Percentiles rank a stretch among this genome's conserved stretches.
Evolutionary conservation across 2,797 vertebrate species (phyloP).

Genomic region (Neostethus bicornis): DNA sequence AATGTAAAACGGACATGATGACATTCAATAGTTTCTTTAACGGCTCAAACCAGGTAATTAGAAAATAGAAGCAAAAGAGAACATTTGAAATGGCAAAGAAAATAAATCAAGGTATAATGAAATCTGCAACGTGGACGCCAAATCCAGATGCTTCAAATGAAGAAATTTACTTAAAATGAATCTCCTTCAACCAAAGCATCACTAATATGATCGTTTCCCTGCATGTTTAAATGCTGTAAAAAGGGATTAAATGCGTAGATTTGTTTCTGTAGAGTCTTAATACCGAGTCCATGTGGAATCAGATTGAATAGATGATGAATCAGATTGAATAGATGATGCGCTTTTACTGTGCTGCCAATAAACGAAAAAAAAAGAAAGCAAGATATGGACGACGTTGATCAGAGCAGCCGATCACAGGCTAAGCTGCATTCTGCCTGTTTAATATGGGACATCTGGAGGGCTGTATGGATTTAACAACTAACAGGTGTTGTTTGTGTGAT

Average conservation of each 20-base stretch:
- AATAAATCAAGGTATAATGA: too few relatives aligned
- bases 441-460: slow-evolving; percentile 61
- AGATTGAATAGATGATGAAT: slow-evolving; percentile 3
- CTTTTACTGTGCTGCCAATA: slow-evolving; percentile 16
- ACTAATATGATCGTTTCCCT: slow-evolving; percentile 17
- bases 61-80: too few relatives aligned
- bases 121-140: slow-evolving; percentile 35
- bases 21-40: too few relatives aligned
- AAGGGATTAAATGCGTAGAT: too few relatives aligned
- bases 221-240: slow-evolving; percentile 19
- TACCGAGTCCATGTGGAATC: slow-evolving; percentile 4
- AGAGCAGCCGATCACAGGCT: slow-evolving; percentile 35
- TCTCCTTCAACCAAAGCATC: slow-evolving; percentile 29
- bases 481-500: slow-evolving; percentile 66
- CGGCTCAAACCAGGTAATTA: too few relatives aligned
- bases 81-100: too few relatives aligned
- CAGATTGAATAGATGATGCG: slow-evolving; percentile 3
- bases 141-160: slow-evolving; percentile 25
- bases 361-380: slow-evolving; percentile 15
- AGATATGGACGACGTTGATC: slow-evolving; percentile 19
- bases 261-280: background rate
- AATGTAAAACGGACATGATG: too few relatives aligned
- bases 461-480: slow-evolving; percentile 57
- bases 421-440: slow-evolving; percentile 40
- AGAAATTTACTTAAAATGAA: slow-evolving; percentile 54